phyloP scores from a whole-genome alignment of 2,888 invertebrate genomes.

The Drosophila phalerata region DNA sequence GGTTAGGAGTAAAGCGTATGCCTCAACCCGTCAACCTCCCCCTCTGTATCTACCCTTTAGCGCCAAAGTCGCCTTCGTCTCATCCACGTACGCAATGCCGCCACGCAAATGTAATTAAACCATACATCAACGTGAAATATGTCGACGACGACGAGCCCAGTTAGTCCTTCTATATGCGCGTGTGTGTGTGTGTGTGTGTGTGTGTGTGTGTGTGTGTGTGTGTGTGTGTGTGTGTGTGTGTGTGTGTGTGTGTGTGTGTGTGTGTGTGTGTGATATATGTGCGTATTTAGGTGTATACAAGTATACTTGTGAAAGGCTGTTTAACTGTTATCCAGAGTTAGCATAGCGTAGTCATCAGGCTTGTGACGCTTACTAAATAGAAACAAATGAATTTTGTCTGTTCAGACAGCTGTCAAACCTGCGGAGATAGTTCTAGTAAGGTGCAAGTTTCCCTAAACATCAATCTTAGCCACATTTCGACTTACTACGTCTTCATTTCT shows the following conservation, averaged over 20 bases:
- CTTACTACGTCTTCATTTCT: not conserved
- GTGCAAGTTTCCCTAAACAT: not conserved
- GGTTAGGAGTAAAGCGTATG: slow-evolving; percentile 36
- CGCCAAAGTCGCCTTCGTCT: slow-evolving; percentile 10
- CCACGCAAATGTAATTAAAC: slow-evolving; percentile 81
- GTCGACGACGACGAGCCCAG: slow-evolving; percentile 69
- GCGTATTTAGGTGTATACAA: not conserved
- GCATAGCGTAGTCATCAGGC: slow-evolving; percentile 35
- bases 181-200: slow-evolving; percentile 8
- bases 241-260: slow-evolving; percentile 6
- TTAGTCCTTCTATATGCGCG: slow-evolving; percentile 30
- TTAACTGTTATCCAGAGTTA: slow-evolving; percentile 36
- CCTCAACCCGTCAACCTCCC: slow-evolving; percentile 45
- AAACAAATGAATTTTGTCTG: slow-evolving; percentile 39
- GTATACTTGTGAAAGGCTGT: slow-evolving; percentile 13
- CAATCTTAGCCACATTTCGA: slow-evolving; percentile 6
- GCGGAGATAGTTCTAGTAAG: slow-evolving; percentile 2
- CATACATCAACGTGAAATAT: slow-evolving; percentile 82
- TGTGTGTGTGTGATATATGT: slow-evolving; percentile 8
- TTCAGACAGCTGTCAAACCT: slow-evolving; percentile 23
- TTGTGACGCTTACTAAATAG: slow-evolving; percentile 44
- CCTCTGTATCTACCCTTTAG: not conserved
- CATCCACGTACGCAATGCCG: slow-evolving; percentile 54
- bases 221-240: slow-evolving; percentile 6
- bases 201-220: slow-evolving; percentile 2